These are phyloP conservation scores for Drosophila eohydei DNA, from an alignment of 2,888 invertebrate species.

Conservation along the genomic window DNA sequence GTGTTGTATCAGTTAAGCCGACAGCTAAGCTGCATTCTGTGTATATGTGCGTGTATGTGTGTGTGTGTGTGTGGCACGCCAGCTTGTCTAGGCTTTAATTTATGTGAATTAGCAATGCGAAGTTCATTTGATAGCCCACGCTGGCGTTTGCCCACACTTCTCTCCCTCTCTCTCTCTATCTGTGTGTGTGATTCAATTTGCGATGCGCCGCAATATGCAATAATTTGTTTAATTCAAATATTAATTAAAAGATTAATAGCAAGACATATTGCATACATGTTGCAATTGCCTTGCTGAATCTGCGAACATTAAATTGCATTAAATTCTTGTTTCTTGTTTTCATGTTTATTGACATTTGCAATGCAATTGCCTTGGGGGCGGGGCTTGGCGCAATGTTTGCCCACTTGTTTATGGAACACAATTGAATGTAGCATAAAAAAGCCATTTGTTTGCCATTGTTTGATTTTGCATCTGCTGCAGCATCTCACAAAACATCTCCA, in stretches of 20 bases:
- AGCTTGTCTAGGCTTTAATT: slow-evolving; percentile 71
- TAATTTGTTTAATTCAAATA: slow-evolving; percentile 73
- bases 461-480: slow-evolving; percentile 19
- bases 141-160: slow-evolving; percentile 15
- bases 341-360: slow-evolving; percentile 65
- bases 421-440: slow-evolving; percentile 24
- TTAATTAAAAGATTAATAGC: slow-evolving; percentile 77
- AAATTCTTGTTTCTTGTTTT: slow-evolving; percentile 19
- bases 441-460: slow-evolving; percentile 33
- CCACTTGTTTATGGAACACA: slow-evolving; percentile 45
- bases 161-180: slow-evolving; percentile 10
- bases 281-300: slow-evolving; percentile 69
- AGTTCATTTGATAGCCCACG: slow-evolving; percentile 75
- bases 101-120: slow-evolving; percentile 81
- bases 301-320: slow-evolving; percentile 39
- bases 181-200: slow-evolving; percentile 24
- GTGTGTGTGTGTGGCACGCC: slow-evolving; percentile 41
- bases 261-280: slow-evolving; percentile 52
- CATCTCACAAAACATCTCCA: slow-evolving; percentile 32
- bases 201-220: slow-evolving; percentile 55
- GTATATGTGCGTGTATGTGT: slow-evolving; percentile 17
- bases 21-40: slow-evolving; percentile 26
- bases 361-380: slow-evolving; percentile 50
- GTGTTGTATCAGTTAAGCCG: slow-evolving; percentile 20
- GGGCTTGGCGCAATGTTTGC: slow-evolving; percentile 47